These are phyloP conservation scores for Watsonalla binaria DNA, from an alignment of 2,888 invertebrate genomes.

Conservation along the genomic window DNA sequence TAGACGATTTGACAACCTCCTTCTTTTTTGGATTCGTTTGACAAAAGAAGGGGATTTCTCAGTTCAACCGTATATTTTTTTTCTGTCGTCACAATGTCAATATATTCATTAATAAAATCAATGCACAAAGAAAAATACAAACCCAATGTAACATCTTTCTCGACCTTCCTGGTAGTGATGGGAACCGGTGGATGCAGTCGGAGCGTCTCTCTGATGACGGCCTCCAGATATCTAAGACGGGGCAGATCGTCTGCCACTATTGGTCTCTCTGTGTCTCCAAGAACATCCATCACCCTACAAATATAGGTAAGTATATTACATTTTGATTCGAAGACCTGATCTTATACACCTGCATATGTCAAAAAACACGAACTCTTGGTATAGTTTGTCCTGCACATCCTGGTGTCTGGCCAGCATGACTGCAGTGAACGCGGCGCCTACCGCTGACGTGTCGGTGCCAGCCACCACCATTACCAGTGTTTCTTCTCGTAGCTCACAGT, in stretches of 20 bases:
- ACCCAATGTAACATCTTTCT: slow-evolving; percentile 25
- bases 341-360: no score
- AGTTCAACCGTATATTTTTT: no score
- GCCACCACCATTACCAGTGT: slow-evolving; percentile 23
- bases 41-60: no score
- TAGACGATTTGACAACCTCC: no score
- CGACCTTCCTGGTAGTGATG: slow-evolving; percentile 23
- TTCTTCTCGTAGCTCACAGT: slow-evolving; percentile 32
- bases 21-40: no score
- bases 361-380: slow-evolving; percentile 31
- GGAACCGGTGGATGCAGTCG: slow-evolving; percentile 34
- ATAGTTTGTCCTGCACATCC: slow-evolving; percentile 37
- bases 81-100: no score
- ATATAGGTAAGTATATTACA: neutral
- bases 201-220: slow-evolving; percentile 30
- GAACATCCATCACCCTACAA: slow-evolving; percentile 19
- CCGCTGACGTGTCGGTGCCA: slow-evolving; percentile 34
- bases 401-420: slow-evolving; percentile 30
- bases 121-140: slow-evolving; percentile 6
- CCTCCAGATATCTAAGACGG: slow-evolving; percentile 28
- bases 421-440: slow-evolving; percentile 24
- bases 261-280: slow-evolving; percentile 19
- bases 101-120: no score
- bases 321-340: no score
- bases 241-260: slow-evolving; percentile 22